phyloP scores from a whole-genome alignment of 2,888 invertebrate species.

The Plebejus melissa region DNA sequence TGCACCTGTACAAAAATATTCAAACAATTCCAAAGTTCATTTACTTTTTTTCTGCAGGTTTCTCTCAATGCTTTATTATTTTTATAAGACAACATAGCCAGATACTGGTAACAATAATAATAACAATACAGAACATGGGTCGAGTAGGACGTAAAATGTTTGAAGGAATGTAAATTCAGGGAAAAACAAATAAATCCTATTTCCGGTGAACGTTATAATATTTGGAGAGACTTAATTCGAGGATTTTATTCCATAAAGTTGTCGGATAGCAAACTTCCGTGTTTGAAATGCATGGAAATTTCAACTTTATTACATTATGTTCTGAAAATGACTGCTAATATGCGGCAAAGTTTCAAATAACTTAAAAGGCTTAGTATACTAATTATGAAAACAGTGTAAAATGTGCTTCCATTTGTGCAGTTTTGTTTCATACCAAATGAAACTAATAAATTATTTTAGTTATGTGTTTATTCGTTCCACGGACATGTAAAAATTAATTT shows the following conservation, averaged over 20 bases:
- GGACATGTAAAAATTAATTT: too few relatives aligned
- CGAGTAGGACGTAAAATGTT: neutral
- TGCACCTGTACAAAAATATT: too few relatives aligned
- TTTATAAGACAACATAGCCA: neutral
- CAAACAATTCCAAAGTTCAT: neutral
- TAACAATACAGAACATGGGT: neutral
- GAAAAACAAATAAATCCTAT: neutral
- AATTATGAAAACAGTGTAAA: too few relatives aligned
- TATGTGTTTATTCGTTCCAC: too few relatives aligned
- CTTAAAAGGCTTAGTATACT: too few relatives aligned
- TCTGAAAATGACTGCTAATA: neutral
- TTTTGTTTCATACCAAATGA: too few relatives aligned
- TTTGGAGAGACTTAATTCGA: neutral
- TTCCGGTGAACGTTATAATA: neutral
- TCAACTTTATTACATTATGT: slow-evolving; percentile 3
- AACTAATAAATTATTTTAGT: too few relatives aligned
- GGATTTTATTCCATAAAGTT: slow-evolving; percentile 1
- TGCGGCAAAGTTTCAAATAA: neutral
- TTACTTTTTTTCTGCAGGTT: neutral
- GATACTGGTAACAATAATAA: neutral
- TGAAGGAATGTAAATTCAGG: neutral
- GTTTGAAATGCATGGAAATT: slow-evolving; percentile 3
- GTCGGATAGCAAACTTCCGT: neutral
- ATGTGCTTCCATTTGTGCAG: too few relatives aligned
- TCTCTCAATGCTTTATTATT: neutral